phyloP scores from a whole-genome alignment of 1,140 invertebrate genomes.

The Ceratosolen solmsi region DNA sequence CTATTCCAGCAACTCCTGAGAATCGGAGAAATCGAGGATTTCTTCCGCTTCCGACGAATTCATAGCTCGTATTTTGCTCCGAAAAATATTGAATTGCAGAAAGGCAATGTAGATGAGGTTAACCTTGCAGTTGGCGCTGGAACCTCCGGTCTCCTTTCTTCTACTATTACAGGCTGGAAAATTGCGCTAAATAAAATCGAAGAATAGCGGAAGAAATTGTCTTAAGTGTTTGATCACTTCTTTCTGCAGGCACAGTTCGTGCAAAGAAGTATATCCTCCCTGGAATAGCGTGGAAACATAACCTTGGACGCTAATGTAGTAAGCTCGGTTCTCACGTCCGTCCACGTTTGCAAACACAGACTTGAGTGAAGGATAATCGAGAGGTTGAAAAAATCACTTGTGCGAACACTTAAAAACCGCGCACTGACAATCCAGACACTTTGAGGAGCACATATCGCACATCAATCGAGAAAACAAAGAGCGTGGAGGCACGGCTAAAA shows the following conservation, averaged over 20 bases:
- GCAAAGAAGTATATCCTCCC: background rate
- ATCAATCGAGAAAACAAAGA: background rate
- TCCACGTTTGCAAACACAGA: background rate
- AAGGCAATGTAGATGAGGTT: background rate
- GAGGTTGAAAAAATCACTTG: background rate
- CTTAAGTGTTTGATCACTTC: background rate
- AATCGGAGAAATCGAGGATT: constrained; percentile 36
- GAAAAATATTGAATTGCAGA: background rate
- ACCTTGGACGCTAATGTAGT: background rate
- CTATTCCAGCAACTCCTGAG: constrained; percentile 28
- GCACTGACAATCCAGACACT: background rate
- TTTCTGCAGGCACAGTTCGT: background rate
- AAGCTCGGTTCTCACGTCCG: background rate
- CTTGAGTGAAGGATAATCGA: background rate
- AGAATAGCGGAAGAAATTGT: background rate
- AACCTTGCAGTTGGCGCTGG: background rate
- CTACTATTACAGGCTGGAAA: background rate
- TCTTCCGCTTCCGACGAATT: background rate
- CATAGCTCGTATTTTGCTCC: background rate
- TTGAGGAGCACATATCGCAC: background rate
- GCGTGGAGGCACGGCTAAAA: background rate
- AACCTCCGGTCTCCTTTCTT: too few relatives aligned
- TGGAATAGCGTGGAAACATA: constrained; percentile 1
- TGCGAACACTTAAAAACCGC: background rate
- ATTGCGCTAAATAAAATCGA: background rate